Conservation (phyloP, 2,113 vertebrate genomes). For the Festucalex cinctus region DNA sequence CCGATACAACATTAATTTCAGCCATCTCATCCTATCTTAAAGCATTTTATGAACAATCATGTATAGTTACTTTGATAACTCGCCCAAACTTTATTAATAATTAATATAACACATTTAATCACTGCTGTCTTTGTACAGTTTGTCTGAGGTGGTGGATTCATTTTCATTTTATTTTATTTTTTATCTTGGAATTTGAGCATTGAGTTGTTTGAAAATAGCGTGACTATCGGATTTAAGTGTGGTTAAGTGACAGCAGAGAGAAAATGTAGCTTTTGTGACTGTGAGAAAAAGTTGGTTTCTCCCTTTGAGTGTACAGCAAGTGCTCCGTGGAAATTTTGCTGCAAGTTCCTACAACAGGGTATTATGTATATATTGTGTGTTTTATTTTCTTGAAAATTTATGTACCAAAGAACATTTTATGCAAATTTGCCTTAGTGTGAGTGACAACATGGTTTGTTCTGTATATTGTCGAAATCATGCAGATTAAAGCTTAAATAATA, state of each 20-base stretch:
- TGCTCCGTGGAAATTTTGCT: constrained; percentile 30
- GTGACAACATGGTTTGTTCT: neutral
- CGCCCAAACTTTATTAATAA: neutral
- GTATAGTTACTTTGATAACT: constrained; percentile 7
- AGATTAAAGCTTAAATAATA: neutral
- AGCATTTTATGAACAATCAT: neutral
- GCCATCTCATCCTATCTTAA: too few species aligned
- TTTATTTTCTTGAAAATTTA: neutral
- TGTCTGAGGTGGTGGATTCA: neutral
- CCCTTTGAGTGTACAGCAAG: constrained; percentile 12
- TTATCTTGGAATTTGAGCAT: neutral
- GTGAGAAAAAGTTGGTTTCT: constrained; percentile 18
- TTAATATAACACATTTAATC: constrained; percentile 11
- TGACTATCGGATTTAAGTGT: neutral
- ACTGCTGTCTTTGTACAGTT: constrained; percentile 12
- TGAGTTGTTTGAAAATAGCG: constrained; percentile 14
- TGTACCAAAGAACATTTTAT: neutral
- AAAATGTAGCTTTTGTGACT: neutral
- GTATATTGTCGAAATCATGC: constrained; percentile 1
- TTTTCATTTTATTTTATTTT: neutral
- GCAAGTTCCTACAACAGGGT: constrained; percentile 36
- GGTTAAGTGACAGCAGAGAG: neutral
- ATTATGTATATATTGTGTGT: constrained; percentile 7
- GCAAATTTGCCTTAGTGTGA: neutral
- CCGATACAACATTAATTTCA: too few species aligned